Percentiles rank a stretch among this genome's conserved stretches.
phyloP scores from a whole-genome alignment of 2,888 invertebrate species.

The Acrocera orbiculus region DNA sequence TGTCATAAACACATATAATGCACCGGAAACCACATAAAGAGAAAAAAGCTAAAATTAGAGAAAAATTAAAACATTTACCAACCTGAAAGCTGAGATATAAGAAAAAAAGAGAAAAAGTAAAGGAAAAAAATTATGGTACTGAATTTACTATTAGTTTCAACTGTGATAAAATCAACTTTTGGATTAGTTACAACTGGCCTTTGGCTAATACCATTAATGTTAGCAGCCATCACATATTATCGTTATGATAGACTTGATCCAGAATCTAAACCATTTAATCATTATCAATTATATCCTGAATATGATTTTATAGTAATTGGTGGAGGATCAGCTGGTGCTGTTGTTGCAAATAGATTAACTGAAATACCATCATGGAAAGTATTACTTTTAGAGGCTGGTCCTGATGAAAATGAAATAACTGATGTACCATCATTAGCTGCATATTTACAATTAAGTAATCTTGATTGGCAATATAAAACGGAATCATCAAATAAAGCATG shows the following conservation, averaged over 20 bases:
- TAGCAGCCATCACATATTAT: slow-evolving; percentile 65
- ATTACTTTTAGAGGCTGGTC: slow-evolving; percentile 66
- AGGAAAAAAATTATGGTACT: slow-evolving; percentile 41
- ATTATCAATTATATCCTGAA: slow-evolving; percentile 45
- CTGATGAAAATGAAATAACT: slow-evolving; percentile 73
- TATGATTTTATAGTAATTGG: slow-evolving; percentile 76
- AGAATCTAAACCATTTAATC: slow-evolving; percentile 56
- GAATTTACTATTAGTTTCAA: slow-evolving; percentile 56
- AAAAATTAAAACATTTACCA: neutral
- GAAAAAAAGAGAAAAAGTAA: neutral
- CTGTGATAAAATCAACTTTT: slow-evolving; percentile 54
- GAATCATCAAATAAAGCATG: slow-evolving; percentile 67
- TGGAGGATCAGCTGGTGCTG: slow-evolving; percentile 79
- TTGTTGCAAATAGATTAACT: slow-evolving; percentile 63
- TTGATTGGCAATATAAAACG: slow-evolving; percentile 83
- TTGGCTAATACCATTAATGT: slow-evolving; percentile 67
- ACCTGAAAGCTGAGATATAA: too few species aligned
- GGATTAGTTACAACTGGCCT: slow-evolving; percentile 59
- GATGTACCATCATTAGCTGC: slow-evolving; percentile 77
- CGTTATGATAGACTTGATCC: slow-evolving; percentile 68
- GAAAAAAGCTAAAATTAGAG: neutral
- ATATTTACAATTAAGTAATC: slow-evolving; percentile 65
- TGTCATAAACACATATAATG: too few species aligned
- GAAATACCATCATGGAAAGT: slow-evolving; percentile 62
- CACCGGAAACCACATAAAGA: too few species aligned